Percentiles rank a stretch among this genome's conserved stretches.
Conservation (phyloP, 2,888 invertebrate genomes). For the Noctuana brunneofusca region DNA sequence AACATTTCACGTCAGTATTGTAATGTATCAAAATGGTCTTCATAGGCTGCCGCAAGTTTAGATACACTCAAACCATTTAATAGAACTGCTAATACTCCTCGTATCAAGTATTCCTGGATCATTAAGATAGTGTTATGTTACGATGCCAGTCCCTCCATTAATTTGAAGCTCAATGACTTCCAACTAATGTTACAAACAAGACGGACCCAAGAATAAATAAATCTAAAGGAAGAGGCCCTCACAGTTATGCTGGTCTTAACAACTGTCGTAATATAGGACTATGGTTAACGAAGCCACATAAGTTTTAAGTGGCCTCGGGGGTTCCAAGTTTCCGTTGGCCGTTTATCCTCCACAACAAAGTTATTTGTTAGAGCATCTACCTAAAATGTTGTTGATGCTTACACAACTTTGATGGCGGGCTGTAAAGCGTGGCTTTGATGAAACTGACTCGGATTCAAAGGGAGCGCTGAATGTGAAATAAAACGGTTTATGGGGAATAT, state of each 20-base stretch:
- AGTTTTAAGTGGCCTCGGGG: constrained; percentile 79
- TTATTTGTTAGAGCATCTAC: constrained; percentile 71
- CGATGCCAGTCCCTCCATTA: constrained; percentile 19
- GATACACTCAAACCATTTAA: too few species aligned
- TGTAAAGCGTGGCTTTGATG: constrained; percentile 42
- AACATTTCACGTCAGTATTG: too few species aligned
- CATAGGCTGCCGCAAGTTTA: too few species aligned
- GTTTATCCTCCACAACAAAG: constrained; percentile 75
- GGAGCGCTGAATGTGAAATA: constrained; percentile 27
- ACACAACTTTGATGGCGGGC: constrained; percentile 51
- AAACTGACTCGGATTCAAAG: constrained; percentile 37
- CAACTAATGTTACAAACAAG: constrained; percentile 19
- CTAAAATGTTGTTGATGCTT: constrained; percentile 65
- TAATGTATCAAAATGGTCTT: too few species aligned
- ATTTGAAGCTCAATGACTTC: constrained; percentile 18
- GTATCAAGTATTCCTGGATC: background rate
- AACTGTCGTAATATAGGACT: constrained; percentile 58
- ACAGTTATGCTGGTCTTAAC: constrained; percentile 47
- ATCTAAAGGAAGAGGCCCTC: constrained; percentile 24
- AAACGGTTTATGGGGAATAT: constrained; percentile 21
- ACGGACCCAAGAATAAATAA: constrained; percentile 30
- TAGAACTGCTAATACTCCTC: background rate
- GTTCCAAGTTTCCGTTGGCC: constrained; percentile 67
- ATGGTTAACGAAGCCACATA: constrained; percentile 77
- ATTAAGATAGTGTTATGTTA: constrained; percentile 7